Conservation (phyloP, 2,888 invertebrate species). For the Eupithecia vulgata region DNA sequence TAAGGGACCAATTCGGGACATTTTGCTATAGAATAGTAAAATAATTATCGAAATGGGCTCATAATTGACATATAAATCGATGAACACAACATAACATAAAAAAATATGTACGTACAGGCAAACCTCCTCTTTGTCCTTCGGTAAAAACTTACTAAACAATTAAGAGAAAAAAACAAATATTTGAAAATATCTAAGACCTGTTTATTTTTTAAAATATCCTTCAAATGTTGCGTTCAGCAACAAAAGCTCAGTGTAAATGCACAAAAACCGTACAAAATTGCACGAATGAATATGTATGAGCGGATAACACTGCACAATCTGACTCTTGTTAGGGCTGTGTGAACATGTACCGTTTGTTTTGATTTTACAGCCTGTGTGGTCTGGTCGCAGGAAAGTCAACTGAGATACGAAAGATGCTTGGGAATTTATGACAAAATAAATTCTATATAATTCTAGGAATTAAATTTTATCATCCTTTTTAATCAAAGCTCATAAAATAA, state of each 20-base stretch:
- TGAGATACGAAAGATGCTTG: not conserved
- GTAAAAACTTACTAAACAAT: no score
- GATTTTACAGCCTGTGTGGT: not conserved
- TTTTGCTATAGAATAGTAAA: no score
- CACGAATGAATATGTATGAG: slow-evolving; percentile 36
- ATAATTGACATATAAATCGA: no score
- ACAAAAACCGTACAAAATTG: slow-evolving; percentile 31
- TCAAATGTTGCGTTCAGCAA: not conserved
- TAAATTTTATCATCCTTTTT: not conserved
- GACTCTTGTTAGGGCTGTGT: slow-evolving; percentile 22
- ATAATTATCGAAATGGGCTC: no score
- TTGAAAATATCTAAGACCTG: not conserved
- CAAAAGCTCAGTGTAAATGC: slow-evolving; percentile 12
- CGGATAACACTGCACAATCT: slow-evolving; percentile 25
- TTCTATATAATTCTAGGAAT: no score
- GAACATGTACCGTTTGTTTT: not conserved
- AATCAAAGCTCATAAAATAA: not conserved
- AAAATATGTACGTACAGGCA: no score
- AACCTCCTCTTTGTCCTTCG: no score
- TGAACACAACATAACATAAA: no score
- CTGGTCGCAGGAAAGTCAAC: not conserved
- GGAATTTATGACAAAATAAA: no score
- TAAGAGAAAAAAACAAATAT: no score
- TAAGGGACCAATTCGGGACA: no score
- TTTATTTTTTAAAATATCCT: not conserved